Base-by-base conservation (phyloP, 2,888 invertebrate species). In the Lithophane leautieri region DNA sequence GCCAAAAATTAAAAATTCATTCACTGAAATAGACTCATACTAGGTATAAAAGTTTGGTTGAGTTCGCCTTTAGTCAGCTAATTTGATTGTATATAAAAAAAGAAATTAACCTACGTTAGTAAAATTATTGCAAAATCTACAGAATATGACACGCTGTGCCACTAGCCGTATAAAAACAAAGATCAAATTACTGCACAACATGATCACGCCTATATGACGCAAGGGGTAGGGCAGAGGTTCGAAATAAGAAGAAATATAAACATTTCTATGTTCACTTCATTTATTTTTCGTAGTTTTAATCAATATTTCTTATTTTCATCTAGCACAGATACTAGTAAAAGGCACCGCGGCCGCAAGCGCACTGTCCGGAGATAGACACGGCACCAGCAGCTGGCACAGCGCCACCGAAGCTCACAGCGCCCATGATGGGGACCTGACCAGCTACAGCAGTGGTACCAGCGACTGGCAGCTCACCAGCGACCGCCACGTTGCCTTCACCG, bases 401-500 rank as follows among this genome's bases (percentile, higher is more conserved):
- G 1, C 86, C 85, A 12, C 76, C 81, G 65, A 81, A 88, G 63
- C 66, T 76, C n/a, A 86, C 84, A 68, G 81, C 73, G 9, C 84
- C 86, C 66, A 82, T 77, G 50, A 85, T 85, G 67, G 63, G 44
- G 25, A 65, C 63, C 4, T 65, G 63, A 65, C 63, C 63, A 25
- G 80, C 71, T 34, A 87, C 80, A 47, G 70, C 81, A 54, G 79
- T 84, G 16, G 47, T 75, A 67, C 89, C 86, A 54, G 76, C 74
- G 19, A 86, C 81, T 67, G 87, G 84, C 54, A 88, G 82, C 66
- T 78, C 88, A 42, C 87, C 88, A 62, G 73, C 70, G 12, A 87
- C 84, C 14, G 76, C 86, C 56, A 88, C 85, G 71, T 86, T 88
- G 56, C 88, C 88, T 76, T 90, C 90, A 16, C 92, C 92, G 8